Evolutionary conservation across 2,797 vertebrate species (phyloP), one percentile per base, ranked within the genome.

Genomic region (Cynopterus sphinx): DNA sequence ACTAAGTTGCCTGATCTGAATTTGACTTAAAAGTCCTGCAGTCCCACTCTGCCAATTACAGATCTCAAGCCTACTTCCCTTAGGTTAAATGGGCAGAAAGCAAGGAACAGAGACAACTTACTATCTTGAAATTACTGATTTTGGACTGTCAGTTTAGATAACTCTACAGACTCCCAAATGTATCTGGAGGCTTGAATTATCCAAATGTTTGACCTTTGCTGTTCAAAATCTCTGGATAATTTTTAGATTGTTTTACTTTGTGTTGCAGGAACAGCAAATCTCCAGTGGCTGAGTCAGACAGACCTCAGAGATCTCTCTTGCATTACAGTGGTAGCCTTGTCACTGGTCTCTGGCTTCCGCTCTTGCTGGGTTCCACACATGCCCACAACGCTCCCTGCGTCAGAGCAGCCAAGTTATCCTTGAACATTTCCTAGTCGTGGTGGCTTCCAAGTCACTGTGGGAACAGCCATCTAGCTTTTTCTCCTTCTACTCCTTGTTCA

Each of bases 1-100:
- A 67, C 90, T 53, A 51, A 92, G 95, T 87, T 93, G 59, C 87
- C 71, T 90, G 70, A 88, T 97, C 93, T 73, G 90, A 94, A 49
- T 96, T 67, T 68, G 92, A 91, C 53, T 86, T 89, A 75, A 75
- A 79, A 77, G 46, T 43, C 89, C 61, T 87, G 13, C 9, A 46
- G 16, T 77, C 43, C 57, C n/a, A 13, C 13, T 65, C 75, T 49
- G 79, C 87, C 77, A 75, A 17, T 88, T 67, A 61, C 68, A 21
- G 87, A 74, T 75, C 63, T 91, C 36, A 22, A 78, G 61, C 68
- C 63, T 28, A 13, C 71, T 95, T 88, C 26, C 87, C 77, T 94
- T 41, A 70, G 87, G 93, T 67, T 51, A 89, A 93, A 75, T 81
- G 87, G 84, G 87, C 91, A 92, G 71, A 94, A 75, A 78, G 24